A percentile compares a stretch with the other conserved stretches of the same genome.
phyloP scores from a whole-genome alignment of 1,140 invertebrate species.

The Stenopsyche tienmushanensis region DNA sequence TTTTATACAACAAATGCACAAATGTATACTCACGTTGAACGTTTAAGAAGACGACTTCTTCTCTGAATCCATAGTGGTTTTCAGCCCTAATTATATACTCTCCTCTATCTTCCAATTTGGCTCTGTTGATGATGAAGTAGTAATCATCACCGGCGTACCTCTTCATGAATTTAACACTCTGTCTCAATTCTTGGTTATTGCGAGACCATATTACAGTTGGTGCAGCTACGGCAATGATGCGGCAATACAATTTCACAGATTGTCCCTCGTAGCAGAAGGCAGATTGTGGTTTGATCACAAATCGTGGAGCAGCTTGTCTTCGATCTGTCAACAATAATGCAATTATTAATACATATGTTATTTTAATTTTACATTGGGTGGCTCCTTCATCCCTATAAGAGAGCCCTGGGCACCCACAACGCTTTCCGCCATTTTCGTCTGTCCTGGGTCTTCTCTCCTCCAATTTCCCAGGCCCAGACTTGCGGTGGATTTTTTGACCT shows the following conservation, averaged over 20 bases:
- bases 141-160: constrained; percentile 92
- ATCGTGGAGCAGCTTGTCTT: constrained; percentile 94
- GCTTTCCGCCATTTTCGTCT: no score
- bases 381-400: no score
- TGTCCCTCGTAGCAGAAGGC: constrained; percentile 97
- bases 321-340: constrained; percentile 68
- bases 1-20: constrained; percentile 13
- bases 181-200: constrained; percentile 89
- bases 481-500: no score
- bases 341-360: neutral
- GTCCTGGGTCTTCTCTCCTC: no score
- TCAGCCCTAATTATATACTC: constrained; percentile 97
- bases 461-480: no score
- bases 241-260: constrained; percentile 95
- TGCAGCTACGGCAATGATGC: constrained; percentile 91
- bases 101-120: constrained; percentile 92
- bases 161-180: constrained; percentile 99
- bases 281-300: constrained; percentile 94
- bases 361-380: no score
- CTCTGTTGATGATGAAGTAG: constrained; percentile 95
- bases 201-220: constrained; percentile 95
- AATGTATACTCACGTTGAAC: constrained; percentile 81
- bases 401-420: no score
- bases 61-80: constrained; percentile 95
- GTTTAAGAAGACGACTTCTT: constrained; percentile 96